Evolutionary conservation across 2,888 invertebrate genomes (phyloP).

Genomic region (Machimus atricapillus): DNA sequence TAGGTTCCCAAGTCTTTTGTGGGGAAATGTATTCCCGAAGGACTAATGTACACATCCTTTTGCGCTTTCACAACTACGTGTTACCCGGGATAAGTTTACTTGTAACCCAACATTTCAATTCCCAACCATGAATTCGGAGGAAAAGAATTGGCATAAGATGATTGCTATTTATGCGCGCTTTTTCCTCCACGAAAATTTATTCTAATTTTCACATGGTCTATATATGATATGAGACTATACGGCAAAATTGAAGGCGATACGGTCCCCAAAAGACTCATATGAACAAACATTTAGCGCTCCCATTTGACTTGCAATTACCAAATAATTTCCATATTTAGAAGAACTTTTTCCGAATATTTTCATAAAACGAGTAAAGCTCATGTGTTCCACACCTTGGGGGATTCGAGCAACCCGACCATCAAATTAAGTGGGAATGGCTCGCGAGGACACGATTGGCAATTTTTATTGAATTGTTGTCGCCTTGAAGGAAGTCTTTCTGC

Average conservation of each 20-base stretch:
- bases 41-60: conserved; percentile 46
- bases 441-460: neutral
- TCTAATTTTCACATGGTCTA: conserved; percentile 22
- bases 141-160: conserved; percentile 31
- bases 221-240: neutral
- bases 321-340: neutral
- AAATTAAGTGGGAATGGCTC: neutral
- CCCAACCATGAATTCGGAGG: conserved; percentile 25
- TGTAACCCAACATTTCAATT: conserved; percentile 35
- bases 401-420: neutral
- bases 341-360: neutral
- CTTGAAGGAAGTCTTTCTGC: neutral
- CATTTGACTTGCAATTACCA: neutral
- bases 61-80: conserved; percentile 37
- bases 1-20: conserved; percentile 36
- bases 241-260: neutral
- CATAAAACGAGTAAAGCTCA: neutral
- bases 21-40: conserved; percentile 41
- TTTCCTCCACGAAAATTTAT: conserved; percentile 3
- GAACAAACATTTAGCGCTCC: neutral
- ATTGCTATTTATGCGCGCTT: conserved; percentile 20
- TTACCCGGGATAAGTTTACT: conserved; percentile 14
- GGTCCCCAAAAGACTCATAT: neutral
- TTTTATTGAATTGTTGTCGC: neutral
- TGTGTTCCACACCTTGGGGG: neutral